Evolutionary conservation across 2,113 vertebrate species (phyloP).

Genomic region (Capreolus pygargus): DNA sequence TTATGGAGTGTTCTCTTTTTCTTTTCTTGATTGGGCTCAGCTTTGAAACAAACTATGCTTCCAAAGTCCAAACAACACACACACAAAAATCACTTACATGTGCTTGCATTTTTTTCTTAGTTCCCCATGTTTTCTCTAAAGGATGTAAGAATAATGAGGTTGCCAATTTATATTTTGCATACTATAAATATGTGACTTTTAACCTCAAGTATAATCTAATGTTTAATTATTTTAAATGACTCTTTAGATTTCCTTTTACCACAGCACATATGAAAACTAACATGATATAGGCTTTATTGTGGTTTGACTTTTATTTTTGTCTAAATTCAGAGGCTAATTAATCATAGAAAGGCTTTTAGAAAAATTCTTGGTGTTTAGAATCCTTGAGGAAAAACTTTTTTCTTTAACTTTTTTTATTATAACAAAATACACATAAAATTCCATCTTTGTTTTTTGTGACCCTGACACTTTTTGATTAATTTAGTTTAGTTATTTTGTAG

Average conservation of each 20-base stretch:
- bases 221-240: constrained; percentile 39
- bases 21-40: constrained; percentile 1
- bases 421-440: background rate
- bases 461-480: background rate
- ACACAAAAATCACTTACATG: background rate
- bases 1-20: background rate
- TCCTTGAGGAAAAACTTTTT: background rate
- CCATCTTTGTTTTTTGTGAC: background rate
- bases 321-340: constrained; percentile 45
- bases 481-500: background rate
- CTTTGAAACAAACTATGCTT: constrained; percentile 46
- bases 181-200: constrained; percentile 29
- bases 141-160: constrained; percentile 36
- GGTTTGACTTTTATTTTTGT: constrained; percentile 25
- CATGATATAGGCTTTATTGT: background rate
- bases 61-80: background rate
- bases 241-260: background rate
- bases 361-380: constrained; percentile 24
- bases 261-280: constrained; percentile 27
- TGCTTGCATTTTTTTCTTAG: background rate
- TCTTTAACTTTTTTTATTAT: background rate
- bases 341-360: background rate
- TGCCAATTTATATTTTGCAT: constrained; percentile 34
- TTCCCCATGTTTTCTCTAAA: background rate
- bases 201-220: constrained; percentile 19